These are phyloP conservation scores for Mechanitis messenoides DNA, from an alignment of 2,888 invertebrate genomes.

Conservation along the genomic window DNA sequence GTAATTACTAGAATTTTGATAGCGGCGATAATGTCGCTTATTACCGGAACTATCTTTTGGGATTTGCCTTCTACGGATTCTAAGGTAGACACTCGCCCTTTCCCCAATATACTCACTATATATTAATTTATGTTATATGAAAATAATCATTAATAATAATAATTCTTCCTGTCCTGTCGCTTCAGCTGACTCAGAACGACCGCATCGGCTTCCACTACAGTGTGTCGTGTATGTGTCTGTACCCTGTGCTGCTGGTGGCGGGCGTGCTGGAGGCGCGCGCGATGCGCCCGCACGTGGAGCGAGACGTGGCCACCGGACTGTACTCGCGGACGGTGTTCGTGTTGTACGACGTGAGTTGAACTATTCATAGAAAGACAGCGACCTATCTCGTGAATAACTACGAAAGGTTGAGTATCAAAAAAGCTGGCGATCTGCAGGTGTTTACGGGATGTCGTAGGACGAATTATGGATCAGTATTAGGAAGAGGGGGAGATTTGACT, in stretches of 20 bases:
- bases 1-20: slow-evolving; percentile 87
- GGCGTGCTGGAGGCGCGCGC: slow-evolving; percentile 75
- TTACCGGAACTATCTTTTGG: slow-evolving; percentile 93
- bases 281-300: slow-evolving; percentile 80
- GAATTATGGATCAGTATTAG: slow-evolving; percentile 3
- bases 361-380: neutral
- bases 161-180: neutral
- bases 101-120: no score
- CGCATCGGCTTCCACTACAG: slow-evolving; percentile 92
- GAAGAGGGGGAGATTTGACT: no score
- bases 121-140: neutral
- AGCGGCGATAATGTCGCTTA: slow-evolving; percentile 87
- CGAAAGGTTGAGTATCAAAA: no score
- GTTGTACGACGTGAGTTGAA: slow-evolving; percentile 82
- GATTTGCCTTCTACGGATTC: slow-evolving; percentile 87
- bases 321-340: slow-evolving; percentile 88
- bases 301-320: slow-evolving; percentile 87
- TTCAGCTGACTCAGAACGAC: slow-evolving; percentile 82
- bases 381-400: no score
- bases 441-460: no score
- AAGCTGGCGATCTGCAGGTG: no score
- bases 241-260: slow-evolving; percentile 85
- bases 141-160: neutral
- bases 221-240: slow-evolving; percentile 84
- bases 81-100: slow-evolving; percentile 43